Percentiles rank a stretch among this genome's conserved stretches.
Evolutionary conservation across 2,113 vertebrate species (phyloP).

Genomic region (Rhinolophus ferrumequinum): DNA sequence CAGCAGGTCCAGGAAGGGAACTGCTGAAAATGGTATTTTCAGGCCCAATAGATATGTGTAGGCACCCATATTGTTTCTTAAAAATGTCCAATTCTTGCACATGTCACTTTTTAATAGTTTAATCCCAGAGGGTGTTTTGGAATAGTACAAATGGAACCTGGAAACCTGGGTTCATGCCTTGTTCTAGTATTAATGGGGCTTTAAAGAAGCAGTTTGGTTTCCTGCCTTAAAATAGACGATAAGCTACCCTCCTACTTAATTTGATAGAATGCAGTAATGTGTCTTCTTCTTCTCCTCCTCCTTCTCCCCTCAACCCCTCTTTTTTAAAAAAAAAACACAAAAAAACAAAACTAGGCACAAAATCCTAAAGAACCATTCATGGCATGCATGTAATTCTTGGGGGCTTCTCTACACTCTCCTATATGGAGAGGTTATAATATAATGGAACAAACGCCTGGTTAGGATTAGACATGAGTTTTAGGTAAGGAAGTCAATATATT

Average conservation of each 20-base stretch:
- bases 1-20: background rate
- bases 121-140: background rate
- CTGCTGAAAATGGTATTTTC: background rate
- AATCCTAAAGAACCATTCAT: background rate
- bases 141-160: background rate
- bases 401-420: background rate
- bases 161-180: background rate
- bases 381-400: background rate
- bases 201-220: background rate
- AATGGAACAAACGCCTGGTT: background rate
- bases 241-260: background rate
- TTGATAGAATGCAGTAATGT: background rate
- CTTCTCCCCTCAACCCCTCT: background rate
- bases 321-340: background rate
- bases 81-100: background rate
- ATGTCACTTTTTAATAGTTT: background rate
- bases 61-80: background rate
- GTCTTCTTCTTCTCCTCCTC: background rate
- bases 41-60: background rate
- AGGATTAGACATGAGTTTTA: slow-evolving; percentile 1
- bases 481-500: background rate
- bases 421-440: background rate
- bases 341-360: background rate
- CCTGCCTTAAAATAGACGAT: background rate
- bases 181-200: background rate